Evolutionary conservation across 2,113 vertebrate genomes (phyloP), one percentile per base, ranked within the genome.

Genomic region (Tursiops truncatus): DNA sequence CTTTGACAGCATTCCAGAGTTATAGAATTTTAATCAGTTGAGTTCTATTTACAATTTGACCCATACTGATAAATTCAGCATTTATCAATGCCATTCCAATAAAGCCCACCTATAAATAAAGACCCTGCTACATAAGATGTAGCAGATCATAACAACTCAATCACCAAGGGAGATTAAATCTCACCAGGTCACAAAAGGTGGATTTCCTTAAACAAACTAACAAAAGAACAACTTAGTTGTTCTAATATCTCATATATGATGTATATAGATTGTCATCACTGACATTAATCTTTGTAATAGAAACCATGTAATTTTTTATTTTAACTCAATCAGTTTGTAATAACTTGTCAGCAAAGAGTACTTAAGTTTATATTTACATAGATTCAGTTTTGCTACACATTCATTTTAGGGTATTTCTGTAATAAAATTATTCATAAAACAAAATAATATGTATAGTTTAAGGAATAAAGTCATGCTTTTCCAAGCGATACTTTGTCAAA

Each of bases 111-210:
- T 53, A 74, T 56, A 50, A 91, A 47, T 77, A 33, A 89, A 80
- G n/a, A 84, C 31, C 13, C 41, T 73, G 65, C 62, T 73, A n/a
- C 77, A 76, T 82, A 28, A 74, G 92, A 25, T 33, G 17, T 81
- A 88, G 3, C 56, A 74, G n/a, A 96, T 84, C 70, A 70, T 28
- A 98, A 26, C 13, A 28, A 65, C 74, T 53, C 3, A 3, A 87
- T 90, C 67, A 76, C 26, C 17, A 89, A 65, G 33, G 88, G 85
- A 97, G 94, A 97, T 97, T 92, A 95, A 97, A 93, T 84, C 60
- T 62, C 74, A 83, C 62, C 6, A 67, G 88, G 88, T 94, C 41
- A 95, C 60, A 60, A 93, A 94, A 97, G 38, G 14, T 85, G 25
- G 4, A 89, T 60, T 93, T 12, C 77, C 38, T 96, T 96, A 93